These are phyloP conservation scores for Fundulus diaphanus DNA, from an alignment of 2,797 vertebrate genomes.

Conservation along the genomic window DNA sequence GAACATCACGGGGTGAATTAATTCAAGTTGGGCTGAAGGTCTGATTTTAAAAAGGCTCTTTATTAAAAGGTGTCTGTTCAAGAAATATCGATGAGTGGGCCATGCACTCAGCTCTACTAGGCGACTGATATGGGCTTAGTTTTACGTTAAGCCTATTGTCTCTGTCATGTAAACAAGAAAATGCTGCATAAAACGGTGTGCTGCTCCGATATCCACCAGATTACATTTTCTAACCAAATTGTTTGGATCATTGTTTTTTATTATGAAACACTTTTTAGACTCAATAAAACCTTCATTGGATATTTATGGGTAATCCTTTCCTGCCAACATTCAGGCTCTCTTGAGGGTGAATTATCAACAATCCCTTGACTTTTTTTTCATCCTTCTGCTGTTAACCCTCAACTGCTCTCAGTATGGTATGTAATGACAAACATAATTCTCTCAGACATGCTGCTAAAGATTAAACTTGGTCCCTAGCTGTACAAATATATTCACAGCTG, in stretches of 20 bases:
- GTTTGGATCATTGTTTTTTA: background rate
- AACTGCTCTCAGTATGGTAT: background rate
- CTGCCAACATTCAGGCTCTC: background rate
- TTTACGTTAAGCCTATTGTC: background rate
- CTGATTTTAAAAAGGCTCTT: background rate
- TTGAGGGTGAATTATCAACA: background rate
- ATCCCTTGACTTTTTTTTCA: conserved; percentile 4
- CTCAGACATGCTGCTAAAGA: background rate
- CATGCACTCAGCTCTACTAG: background rate
- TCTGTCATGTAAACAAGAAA: background rate
- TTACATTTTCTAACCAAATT: background rate
- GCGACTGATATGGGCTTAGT: background rate
- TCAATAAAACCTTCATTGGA: background rate
- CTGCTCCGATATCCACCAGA: background rate
- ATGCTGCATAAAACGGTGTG: background rate
- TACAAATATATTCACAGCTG: conserved; percentile 1
- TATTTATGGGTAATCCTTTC: background rate
- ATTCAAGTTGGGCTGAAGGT: conserved; percentile 1
- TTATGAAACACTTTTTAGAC: background rate
- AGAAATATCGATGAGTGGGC: background rate
- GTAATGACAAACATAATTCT: background rate
- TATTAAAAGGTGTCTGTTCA: background rate
- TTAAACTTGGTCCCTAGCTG: conserved; percentile 5
- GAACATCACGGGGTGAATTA: background rate
- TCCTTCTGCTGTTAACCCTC: background rate